Percentiles rank a stretch among this genome's conserved stretches.
Evolutionary conservation across 2,113 vertebrate genomes (phyloP).

Genomic region (Sebastes schlegelii): DNA sequence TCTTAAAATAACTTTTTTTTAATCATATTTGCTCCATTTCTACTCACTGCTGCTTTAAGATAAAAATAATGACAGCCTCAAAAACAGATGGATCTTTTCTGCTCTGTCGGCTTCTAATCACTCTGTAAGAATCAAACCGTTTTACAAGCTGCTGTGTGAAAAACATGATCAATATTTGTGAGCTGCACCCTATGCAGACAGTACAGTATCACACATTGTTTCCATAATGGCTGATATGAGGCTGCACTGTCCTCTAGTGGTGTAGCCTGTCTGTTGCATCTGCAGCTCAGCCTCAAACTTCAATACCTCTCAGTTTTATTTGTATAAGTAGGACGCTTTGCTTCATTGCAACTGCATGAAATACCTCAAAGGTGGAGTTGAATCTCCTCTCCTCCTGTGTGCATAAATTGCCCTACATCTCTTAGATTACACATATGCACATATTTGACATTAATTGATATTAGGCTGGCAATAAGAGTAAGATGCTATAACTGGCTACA

Average conservation of each 20-base stretch:
- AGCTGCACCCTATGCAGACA: not conserved
- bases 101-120: not conserved
- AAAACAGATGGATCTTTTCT: not conserved
- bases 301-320: not conserved
- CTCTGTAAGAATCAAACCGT: not conserved
- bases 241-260: conserved; percentile 51
- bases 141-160: not conserved
- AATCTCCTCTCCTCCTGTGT: not conserved
- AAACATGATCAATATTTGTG: not conserved
- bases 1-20: too few relatives aligned
- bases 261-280: not conserved
- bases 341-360: not conserved
- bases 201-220: not conserved
- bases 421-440: not conserved
- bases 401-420: not conserved
- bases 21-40: too few relatives aligned
- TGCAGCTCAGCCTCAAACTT: conserved; percentile 2
- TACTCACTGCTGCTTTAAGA: not conserved
- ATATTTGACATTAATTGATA: not conserved
- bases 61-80: not conserved
- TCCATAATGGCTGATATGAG: not conserved
- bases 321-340: not conserved
- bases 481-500: not conserved
- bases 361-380: not conserved
- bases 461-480: not conserved